These are phyloP conservation scores for Syngnathus acus DNA, from an alignment of 2,797 vertebrate genomes.

Conservation along the genomic window DNA sequence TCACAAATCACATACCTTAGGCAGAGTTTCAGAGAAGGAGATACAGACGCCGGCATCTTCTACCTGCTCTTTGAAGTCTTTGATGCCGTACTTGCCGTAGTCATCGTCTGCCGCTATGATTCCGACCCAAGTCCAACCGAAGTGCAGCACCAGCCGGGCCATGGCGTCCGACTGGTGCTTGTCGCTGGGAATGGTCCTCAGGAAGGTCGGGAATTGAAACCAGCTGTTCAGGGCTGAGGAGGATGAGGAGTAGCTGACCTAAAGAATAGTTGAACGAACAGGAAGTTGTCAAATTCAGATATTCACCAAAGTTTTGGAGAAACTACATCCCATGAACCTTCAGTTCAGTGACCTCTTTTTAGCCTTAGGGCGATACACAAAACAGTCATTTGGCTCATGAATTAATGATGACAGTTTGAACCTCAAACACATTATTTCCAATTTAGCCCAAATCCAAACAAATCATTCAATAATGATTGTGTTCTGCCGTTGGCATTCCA, in stretches of 20 bases:
- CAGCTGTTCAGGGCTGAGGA: slow-evolving; percentile 77
- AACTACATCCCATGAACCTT: background rate
- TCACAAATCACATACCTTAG: slow-evolving; percentile 56
- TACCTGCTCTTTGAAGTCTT: slow-evolving; percentile 76
- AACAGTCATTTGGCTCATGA: too few species aligned
- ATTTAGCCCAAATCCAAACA: too few species aligned
- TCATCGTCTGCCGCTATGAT: slow-evolving; percentile 78
- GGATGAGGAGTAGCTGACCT: slow-evolving; percentile 79
- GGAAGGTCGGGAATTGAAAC: slow-evolving; percentile 82
- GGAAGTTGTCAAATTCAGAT: background rate
- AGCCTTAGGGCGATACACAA: too few species aligned
- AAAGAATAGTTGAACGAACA: background rate
- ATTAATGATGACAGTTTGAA: too few species aligned
- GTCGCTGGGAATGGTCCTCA: slow-evolving; percentile 75
- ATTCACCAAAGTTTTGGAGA: background rate
- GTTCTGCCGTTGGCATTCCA: too few species aligned
- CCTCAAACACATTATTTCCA: too few species aligned
- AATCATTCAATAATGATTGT: background rate
- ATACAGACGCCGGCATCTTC: slow-evolving; percentile 76
- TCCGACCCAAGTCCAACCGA: slow-evolving; percentile 84
- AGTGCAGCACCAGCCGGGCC: slow-evolving; percentile 74
- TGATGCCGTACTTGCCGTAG: slow-evolving; percentile 83
- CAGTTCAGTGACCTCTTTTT: too few species aligned
- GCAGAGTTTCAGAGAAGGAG: slow-evolving; percentile 79
- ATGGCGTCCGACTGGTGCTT: slow-evolving; percentile 71